Base-by-base conservation (phyloP, 2,888 invertebrate genomes). In the Dioctria linearis region DNA sequence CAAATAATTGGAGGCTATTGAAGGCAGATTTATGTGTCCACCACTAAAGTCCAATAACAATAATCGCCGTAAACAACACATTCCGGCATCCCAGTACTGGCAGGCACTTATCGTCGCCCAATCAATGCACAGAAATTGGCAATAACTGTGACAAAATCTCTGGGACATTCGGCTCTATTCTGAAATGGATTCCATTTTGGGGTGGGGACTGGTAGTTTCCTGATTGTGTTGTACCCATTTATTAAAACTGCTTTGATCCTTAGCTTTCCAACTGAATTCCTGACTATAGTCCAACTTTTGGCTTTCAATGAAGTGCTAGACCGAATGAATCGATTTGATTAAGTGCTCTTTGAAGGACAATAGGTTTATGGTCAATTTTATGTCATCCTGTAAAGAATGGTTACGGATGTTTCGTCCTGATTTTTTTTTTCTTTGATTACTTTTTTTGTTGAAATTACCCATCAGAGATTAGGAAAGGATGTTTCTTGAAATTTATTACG, bases 1-100 rank as follows among this genome's bases (percentile, higher is more conserved):
- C 86, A 86, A 84, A 86, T 86, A 86, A 86, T 86, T 86, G 85
- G 85, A 84, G 85, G 85, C 76, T 76, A 76, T 61, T 76, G 76
- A 76, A 76, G 76, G 63, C 46, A 63, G 76, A 76, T 76, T 76
- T 76, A 76, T 76, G 76, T 63, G 76, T 76, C 76, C 63, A 76
- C 76, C 63, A 76, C 76, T 76, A 76, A 76, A 57, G 63, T 46
- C 76, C 76, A 63, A 76, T 63, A 63, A 76, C 76, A 76, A 76
- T 76, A 76, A 76, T 63, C 76, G 51, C 63, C 63, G 76, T 39
- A 39, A 37, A 76, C 76, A 76, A 51, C 63, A 46, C 76, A 63
- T 63, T 6, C 76, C 76, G 63, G 63, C 37, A 63, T 5, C 6
- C 37, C 9, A 46, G 25, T 25, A 25, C 63, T 63, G 76, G 76